Conservation (phyloP, 2,888 invertebrate species). For the Siphlonurus alternatus region DNA sequence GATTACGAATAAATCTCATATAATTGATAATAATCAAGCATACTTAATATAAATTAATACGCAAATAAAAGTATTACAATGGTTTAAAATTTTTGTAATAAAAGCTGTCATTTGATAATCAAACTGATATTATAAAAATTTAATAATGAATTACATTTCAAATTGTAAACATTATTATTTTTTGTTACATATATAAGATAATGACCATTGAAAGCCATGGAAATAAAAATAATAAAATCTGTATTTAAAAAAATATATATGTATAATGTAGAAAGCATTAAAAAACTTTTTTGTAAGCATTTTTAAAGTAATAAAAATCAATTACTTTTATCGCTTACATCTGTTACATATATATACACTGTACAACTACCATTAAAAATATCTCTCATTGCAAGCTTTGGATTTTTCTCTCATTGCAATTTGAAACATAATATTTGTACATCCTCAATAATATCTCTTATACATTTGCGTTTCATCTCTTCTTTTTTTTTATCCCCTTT, state of each 20-base stretch:
- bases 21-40: too few species aligned
- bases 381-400: neutral
- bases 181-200: neutral
- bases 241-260: too few species aligned
- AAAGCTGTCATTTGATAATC: neutral
- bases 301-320: neutral
- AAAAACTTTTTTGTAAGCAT: neutral
- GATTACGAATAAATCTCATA: too few species aligned
- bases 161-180: neutral
- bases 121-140: neutral
- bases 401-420: neutral
- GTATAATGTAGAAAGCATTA: neutral
- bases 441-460: neutral
- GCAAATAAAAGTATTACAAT: too few species aligned
- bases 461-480: neutral
- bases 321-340: neutral
- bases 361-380: too few species aligned
- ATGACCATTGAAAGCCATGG: neutral
- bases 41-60: too few species aligned
- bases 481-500: neutral
- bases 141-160: neutral
- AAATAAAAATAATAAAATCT: neutral
- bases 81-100: too few species aligned
- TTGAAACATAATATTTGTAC: neutral
- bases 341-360: too few species aligned